A percentile compares a stretch with the other conserved stretches of the same genome.
Evolutionary conservation across 2,797 vertebrate genomes (phyloP).

Genomic region (Serranus cabrilla): DNA sequence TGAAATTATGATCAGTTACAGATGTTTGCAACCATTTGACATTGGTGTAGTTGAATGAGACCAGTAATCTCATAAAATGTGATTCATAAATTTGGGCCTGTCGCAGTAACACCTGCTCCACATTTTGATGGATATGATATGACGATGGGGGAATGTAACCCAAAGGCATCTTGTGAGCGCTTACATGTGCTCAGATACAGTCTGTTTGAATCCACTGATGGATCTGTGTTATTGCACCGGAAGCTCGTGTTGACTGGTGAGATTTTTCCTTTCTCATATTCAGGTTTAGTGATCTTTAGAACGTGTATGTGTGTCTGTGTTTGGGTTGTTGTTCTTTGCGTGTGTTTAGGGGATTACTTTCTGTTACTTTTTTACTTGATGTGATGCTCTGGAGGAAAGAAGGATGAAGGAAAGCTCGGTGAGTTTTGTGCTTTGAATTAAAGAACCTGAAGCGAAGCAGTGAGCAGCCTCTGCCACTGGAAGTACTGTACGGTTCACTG

Average conservation of each 20-base stretch:
- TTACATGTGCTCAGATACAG: not conserved
- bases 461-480: not conserved
- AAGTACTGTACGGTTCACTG: not conserved
- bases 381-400: slow-evolving; percentile 19
- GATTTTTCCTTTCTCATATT: slow-evolving; percentile 1
- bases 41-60: slow-evolving; percentile 57
- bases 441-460: slow-evolving; percentile 3
- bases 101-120: slow-evolving; percentile 64
- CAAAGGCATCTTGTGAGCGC: slow-evolving; percentile 1
- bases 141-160: slow-evolving; percentile 34
- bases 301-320: not conserved
- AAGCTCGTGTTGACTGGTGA: not conserved
- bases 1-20: slow-evolving; percentile 72
- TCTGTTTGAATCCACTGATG: slow-evolving; percentile 11
- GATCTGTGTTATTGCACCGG: not conserved
- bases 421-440: slow-evolving; percentile 20
- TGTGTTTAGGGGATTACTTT: not conserved
- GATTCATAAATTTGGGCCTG: slow-evolving; percentile 62
- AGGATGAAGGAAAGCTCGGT: not conserved
- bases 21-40: slow-evolving; percentile 72
- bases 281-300: not conserved
- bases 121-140: slow-evolving; percentile 46
- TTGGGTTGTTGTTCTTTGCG: not conserved
- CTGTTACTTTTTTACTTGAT: slow-evolving; percentile 5
- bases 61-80: slow-evolving; percentile 55